These are phyloP conservation scores for Motacilla alba DNA, from an alignment of 2,113 vertebrate genomes.

Conservation along the genomic window DNA sequence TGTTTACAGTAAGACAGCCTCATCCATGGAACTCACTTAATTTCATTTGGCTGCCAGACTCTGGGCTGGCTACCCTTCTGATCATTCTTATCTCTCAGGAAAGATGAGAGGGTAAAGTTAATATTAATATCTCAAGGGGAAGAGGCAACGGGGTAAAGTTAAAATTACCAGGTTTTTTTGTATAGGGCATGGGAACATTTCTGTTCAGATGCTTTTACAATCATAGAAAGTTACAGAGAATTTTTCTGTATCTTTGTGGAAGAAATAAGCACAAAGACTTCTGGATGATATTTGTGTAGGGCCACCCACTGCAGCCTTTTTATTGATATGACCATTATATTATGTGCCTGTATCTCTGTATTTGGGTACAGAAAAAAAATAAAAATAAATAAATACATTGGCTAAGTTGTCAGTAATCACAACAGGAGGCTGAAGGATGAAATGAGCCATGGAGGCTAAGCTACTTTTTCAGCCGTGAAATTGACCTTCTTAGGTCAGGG, in stretches of 20 bases:
- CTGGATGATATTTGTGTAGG: not conserved
- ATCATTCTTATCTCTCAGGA: not conserved
- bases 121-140: not conserved
- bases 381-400: slow-evolving; percentile 39
- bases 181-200: not conserved
- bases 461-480: not conserved
- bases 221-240: not conserved
- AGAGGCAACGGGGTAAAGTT: not conserved
- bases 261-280: not conserved
- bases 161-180: not conserved
- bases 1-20: not conserved
- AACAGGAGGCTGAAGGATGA: slow-evolving; percentile 25
- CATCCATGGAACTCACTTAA: not conserved
- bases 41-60: not conserved
- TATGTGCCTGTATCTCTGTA: not conserved
- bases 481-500: slow-evolving; percentile 25
- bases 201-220: rapidly evolving
- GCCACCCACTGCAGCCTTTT: not conserved
- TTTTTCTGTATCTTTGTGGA: not conserved
- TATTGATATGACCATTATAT: not conserved
- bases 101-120: not conserved
- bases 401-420: slow-evolving; percentile 44
- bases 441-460: slow-evolving; percentile 34
- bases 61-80: not conserved
- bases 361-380: not conserved